Conservation (phyloP, 2,113 vertebrate species). For the Nothobranchius kuhntae region DNA sequence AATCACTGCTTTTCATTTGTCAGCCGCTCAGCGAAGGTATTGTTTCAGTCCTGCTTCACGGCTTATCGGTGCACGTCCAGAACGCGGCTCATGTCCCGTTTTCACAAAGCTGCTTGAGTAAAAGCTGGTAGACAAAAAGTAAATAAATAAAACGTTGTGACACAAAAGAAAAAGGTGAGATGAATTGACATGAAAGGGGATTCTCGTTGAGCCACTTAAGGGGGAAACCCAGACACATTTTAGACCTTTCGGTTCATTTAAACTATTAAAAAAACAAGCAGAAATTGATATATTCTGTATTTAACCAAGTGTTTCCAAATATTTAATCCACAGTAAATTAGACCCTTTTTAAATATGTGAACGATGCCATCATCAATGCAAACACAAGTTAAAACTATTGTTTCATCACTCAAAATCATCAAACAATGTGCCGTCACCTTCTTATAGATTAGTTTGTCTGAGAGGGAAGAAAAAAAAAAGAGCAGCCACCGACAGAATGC, state of each 20-base stretch:
- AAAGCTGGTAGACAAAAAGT: conserved; percentile 19
- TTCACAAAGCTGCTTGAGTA: conserved; percentile 44
- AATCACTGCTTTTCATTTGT: conserved; percentile 66
- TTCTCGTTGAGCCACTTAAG: neutral
- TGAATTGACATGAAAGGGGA: conserved; percentile 23
- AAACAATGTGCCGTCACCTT: neutral
- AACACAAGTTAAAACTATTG: no score
- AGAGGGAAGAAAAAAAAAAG: neutral
- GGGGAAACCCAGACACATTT: no score
- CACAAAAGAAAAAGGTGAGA: conserved; percentile 15
- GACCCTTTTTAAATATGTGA: no score
- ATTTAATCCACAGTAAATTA: no score
- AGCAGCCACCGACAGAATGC: conserved; percentile 17
- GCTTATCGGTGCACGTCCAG: conserved; percentile 63
- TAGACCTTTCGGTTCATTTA: no score
- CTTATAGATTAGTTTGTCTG: neutral
- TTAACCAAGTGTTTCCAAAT: neutral
- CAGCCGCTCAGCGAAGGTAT: conserved; percentile 55
- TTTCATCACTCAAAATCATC: neutral
- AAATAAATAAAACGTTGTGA: conserved; percentile 13
- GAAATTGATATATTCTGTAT: neutral
- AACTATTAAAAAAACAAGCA: neutral
- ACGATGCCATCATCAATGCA: no score
- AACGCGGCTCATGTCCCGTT: conserved; percentile 59
- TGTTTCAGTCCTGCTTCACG: conserved; percentile 59